phyloP scores from a whole-genome alignment of 2,797 vertebrate species.

The Pogoniulus pusillus region DNA sequence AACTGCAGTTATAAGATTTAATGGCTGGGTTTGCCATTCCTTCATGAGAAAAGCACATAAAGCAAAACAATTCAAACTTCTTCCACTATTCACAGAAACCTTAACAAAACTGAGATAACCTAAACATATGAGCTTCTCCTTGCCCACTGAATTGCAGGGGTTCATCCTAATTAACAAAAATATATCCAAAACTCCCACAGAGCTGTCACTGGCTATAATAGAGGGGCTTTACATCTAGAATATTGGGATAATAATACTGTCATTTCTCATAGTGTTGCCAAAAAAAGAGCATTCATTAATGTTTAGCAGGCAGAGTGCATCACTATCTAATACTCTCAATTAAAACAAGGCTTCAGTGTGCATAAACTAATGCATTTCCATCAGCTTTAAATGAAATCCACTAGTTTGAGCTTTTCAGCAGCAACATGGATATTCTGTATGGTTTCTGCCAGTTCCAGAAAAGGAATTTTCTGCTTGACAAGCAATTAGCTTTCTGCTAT shows the following conservation, averaged over 20 bases:
- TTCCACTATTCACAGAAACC: background rate
- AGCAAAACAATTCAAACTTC: background rate
- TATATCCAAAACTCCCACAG: background rate
- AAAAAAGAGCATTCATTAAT: background rate
- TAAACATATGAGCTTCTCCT: background rate
- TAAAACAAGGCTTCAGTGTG: background rate
- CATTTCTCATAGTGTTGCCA: background rate
- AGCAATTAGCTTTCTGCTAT: background rate
- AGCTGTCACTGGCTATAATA: background rate
- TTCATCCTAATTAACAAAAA: background rate
- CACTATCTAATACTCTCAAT: background rate
- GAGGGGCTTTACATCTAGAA: background rate
- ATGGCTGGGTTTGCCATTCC: background rate
- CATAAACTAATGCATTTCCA: background rate
- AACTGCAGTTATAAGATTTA: background rate
- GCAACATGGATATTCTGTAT: background rate
- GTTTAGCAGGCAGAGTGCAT: background rate
- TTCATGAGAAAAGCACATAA: background rate
- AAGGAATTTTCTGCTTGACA: slow-evolving; percentile 8
- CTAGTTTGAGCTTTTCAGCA: background rate
- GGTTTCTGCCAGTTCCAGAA: background rate
- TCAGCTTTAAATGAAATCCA: background rate
- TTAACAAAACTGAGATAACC: background rate
- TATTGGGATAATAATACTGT: background rate
- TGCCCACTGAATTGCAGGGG: background rate